These are phyloP conservation scores for Hyposoter didymator DNA, from an alignment of 2,888 invertebrate genomes.

Conservation along the genomic window DNA sequence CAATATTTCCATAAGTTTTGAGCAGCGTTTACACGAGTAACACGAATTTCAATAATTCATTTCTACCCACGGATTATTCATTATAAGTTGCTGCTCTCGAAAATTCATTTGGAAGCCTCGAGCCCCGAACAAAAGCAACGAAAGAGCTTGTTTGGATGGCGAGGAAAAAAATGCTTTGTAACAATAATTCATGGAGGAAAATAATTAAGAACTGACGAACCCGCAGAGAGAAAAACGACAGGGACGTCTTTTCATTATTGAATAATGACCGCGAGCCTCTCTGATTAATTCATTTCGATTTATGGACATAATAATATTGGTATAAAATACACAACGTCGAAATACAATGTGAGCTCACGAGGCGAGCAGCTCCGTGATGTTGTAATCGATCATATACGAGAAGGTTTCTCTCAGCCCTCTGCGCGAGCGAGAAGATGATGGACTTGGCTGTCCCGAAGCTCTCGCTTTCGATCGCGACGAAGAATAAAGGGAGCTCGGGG, in stretches of 20 bases:
- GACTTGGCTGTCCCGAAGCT: constrained; percentile 44
- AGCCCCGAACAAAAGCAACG: not conserved
- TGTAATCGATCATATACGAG: constrained; percentile 58
- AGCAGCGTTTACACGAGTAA: not conserved
- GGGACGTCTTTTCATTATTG: constrained; percentile 8
- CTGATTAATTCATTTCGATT: constrained; percentile 32
- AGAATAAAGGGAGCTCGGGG: not conserved
- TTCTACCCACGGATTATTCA: not conserved
- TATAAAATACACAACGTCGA: constrained; percentile 34
- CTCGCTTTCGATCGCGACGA: constrained; percentile 14
- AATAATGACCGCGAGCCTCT: constrained; percentile 23
- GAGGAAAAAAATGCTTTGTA: not conserved
- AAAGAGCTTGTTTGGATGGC: not conserved
- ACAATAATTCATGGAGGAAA: constrained; percentile 13
- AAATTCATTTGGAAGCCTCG: not conserved
- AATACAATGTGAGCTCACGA: constrained; percentile 22
- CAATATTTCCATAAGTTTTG: constrained; percentile 4
- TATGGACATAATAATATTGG: constrained; percentile 28
- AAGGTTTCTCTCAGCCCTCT: constrained; percentile 25
- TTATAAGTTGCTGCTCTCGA: not conserved
- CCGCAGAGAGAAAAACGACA: not conserved
- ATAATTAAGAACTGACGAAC: not conserved
- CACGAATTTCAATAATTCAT: not conserved
- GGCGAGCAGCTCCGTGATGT: constrained; percentile 26
- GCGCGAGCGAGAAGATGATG: constrained; percentile 62